phyloP scores from a whole-genome alignment of 1,140 invertebrate genomes.

The Platyura marginata region DNA sequence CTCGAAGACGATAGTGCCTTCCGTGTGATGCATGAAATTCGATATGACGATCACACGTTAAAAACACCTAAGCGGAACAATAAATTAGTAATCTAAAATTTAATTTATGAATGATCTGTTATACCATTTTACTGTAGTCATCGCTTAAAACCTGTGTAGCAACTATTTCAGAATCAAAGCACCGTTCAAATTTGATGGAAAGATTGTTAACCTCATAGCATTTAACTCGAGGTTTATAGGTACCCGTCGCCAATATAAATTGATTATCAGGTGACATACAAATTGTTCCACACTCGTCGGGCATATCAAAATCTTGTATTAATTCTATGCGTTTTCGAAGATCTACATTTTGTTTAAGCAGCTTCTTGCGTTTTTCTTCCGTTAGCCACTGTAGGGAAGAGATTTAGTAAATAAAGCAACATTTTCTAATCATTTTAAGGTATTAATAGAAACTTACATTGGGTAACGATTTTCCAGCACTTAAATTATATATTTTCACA shows the following conservation, averaged over 20 bases:
- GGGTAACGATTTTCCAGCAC: constrained; percentile 87
- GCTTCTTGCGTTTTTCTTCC: constrained; percentile 65
- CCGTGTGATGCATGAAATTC: constrained; percentile 92
- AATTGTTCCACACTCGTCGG: constrained; percentile 72
- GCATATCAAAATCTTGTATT: constrained; percentile 99
- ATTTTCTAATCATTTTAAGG: constrained; percentile 3
- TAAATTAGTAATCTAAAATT: constrained; percentile 5
- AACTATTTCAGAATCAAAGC: constrained; percentile 90
- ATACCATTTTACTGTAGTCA: constrained; percentile 65
- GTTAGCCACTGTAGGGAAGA: constrained; percentile 74
- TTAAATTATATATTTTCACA: constrained; percentile 96
- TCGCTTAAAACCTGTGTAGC: constrained; percentile 75
- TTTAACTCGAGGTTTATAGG: constrained; percentile 90
- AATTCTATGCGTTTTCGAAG: constrained; percentile 80
- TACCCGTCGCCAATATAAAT: constrained; percentile 82
- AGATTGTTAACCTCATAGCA: constrained; percentile 94
- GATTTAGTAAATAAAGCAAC: background rate
- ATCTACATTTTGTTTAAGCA: constrained; percentile 84
- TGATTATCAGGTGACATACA: constrained; percentile 80
- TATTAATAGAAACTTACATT: constrained; percentile 49
- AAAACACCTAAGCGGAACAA: constrained; percentile 42
- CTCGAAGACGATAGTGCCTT: constrained; percentile 73
- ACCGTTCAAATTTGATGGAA: constrained; percentile 96
- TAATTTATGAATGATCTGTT: constrained; percentile 1
- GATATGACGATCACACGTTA: constrained; percentile 74